Evolutionary conservation across 2,113 vertebrate genomes (phyloP), one percentile per base, ranked within the genome.

Genomic region (Ophiodon elongatus): DNA sequence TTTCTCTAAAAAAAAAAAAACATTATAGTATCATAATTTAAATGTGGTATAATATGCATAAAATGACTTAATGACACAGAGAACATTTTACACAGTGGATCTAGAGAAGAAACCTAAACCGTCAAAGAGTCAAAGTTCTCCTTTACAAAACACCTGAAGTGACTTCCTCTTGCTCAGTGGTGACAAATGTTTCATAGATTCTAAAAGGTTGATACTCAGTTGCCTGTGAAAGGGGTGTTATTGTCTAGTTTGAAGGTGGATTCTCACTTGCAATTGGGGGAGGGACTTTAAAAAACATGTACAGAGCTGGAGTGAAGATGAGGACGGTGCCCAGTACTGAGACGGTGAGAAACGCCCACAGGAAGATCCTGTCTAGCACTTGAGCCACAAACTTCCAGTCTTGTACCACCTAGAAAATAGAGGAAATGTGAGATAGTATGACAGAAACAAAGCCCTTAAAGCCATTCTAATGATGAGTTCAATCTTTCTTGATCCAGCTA

Each of bases 321-420:
- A 99, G 95, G 86, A 98, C 91, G 0, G 98, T 99, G 56, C 98
- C 98, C 0, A 94, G 91, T 17, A 98, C 89, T 3, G 98, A 96
- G 3, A 96, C 97, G 0, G 94, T 91, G 82, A 99, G 96, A 85
- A 99, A 99, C 27, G 96, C 93, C 97, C 98, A 99, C 52, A 99
- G 94, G 91, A 99, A 98, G 87, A 99, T 98, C 21, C 98, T 96
- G 92, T 99, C 98, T 9, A 99, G 94, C 64, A 99, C 97, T 90
- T 99, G 98, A 74, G 98, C 98, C 56, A 98, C 96, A 70, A 99
- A 99, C 93, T 99, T 99, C 98, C 98, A 99, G 92, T 99, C 98
- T 89, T 98, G 97, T 1, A 99, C 98, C 6, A 98, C 97, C 98
- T 99, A 87, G 7, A 63, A 80, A 76, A 67, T 19, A 15, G 27